Percentiles rank a stretch among this genome's conserved stretches.
Conservation (phyloP, 2,888 invertebrate species). For the Drosophila buzzatii region DNA sequence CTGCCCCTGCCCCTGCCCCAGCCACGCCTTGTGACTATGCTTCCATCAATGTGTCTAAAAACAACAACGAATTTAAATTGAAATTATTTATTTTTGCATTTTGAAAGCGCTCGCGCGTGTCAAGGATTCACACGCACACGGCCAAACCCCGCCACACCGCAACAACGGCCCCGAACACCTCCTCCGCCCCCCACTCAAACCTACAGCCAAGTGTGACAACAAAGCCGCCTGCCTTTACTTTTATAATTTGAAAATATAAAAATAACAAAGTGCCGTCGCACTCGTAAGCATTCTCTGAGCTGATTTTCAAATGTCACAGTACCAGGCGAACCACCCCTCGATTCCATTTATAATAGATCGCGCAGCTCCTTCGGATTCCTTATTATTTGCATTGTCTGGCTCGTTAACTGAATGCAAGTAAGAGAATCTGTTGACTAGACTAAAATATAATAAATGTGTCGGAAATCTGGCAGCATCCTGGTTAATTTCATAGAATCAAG, state of each 20-base stretch:
- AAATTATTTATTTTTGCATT: slow-evolving; percentile 82
- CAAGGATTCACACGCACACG: slow-evolving; percentile 78
- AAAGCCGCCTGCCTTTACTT: slow-evolving; percentile 67
- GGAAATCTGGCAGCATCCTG: not conserved
- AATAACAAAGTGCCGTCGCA: slow-evolving; percentile 70
- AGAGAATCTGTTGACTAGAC: not conserved
- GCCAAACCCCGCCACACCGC: slow-evolving; percentile 14
- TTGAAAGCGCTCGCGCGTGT: slow-evolving; percentile 77
- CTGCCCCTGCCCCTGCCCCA: not conserved
- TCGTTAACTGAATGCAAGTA: slow-evolving; percentile 3
- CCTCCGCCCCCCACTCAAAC: not conserved
- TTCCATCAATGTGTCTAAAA: slow-evolving; percentile 30
- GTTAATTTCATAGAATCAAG: not conserved
- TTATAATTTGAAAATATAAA: slow-evolving; percentile 82
- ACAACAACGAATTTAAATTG: slow-evolving; percentile 79
- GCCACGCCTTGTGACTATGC: no score
- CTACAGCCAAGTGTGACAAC: slow-evolving; percentile 45
- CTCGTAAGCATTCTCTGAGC: slow-evolving; percentile 40
- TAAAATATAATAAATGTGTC: not conserved
- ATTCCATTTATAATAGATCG: not conserved
- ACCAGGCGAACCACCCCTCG: slow-evolving; percentile 31
- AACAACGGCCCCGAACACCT: not conserved
- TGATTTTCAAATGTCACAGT: slow-evolving; percentile 76
- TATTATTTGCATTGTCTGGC: slow-evolving; percentile 26
- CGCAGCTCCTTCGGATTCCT: slow-evolving; percentile 1